Conservation (phyloP, 2,888 invertebrate species). For the Leptinotarsa juncta region DNA sequence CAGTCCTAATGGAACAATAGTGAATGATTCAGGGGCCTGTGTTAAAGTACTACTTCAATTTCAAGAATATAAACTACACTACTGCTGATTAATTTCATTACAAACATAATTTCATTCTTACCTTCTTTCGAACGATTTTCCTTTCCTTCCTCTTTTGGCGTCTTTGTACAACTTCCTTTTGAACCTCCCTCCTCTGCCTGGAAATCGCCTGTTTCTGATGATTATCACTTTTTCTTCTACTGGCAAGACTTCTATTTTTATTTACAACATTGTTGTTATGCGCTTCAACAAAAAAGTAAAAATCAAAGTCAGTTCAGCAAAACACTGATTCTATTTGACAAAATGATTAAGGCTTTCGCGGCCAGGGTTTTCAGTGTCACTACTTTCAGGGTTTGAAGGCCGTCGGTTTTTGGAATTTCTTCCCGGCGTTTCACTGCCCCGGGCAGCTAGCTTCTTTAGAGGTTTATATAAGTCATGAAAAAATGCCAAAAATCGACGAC, state of each 20-base stretch:
- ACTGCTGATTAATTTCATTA: not conserved
- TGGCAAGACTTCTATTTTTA: slow-evolving; percentile 47
- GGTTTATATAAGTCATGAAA: too few species aligned
- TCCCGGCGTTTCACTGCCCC: too few species aligned
- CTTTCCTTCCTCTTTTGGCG: slow-evolving; percentile 63
- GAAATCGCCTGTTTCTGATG: slow-evolving; percentile 43
- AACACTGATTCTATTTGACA: too few species aligned
- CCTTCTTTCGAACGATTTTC: slow-evolving; percentile 65
- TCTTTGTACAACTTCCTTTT: slow-evolving; percentile 49
- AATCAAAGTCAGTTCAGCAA: not conserved
- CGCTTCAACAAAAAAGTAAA: slow-evolving; percentile 33
- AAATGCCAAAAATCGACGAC: too few species aligned
- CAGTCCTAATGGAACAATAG: too few species aligned
- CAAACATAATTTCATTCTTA: slow-evolving; percentile 42
- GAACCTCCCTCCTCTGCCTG: slow-evolving; percentile 44
- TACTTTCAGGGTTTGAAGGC: too few species aligned
- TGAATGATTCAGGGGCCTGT: too few species aligned
- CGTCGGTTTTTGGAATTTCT: too few species aligned
- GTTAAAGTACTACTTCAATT: too few species aligned
- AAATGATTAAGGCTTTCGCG: too few species aligned
- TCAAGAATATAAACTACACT: not conserved
- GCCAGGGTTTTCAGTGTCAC: too few species aligned
- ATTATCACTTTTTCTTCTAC: slow-evolving; percentile 50
- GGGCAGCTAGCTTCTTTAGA: too few species aligned
- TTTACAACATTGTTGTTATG: slow-evolving; percentile 50